Percentiles rank a stretch among this genome's conserved stretches.
phyloP scores from a whole-genome alignment of 30 jellyfish, hydroid and myxozoan species.

The Aurelia coerulea region DNA sequence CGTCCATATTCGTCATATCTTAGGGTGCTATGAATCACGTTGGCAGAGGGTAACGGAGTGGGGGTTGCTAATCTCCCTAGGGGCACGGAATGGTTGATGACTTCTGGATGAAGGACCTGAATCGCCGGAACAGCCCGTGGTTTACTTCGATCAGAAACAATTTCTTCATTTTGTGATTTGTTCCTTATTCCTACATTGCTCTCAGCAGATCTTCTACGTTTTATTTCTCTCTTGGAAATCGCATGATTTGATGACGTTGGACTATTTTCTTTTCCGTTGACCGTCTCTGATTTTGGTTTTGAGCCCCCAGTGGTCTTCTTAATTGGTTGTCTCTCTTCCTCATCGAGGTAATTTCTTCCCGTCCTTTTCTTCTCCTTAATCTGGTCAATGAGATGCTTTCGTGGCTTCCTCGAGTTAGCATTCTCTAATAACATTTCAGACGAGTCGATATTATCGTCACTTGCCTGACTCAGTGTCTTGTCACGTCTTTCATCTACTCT shows the following conservation, averaged over 20 bases:
- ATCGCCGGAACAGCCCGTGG: conserved; percentile 8
- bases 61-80: conserved; percentile 14
- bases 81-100: neutral
- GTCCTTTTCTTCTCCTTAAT: conserved; percentile 18
- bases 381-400: conserved; percentile 9
- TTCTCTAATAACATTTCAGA: conserved; percentile 39
- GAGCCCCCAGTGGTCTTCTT: no score
- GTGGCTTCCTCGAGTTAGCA: conserved; percentile 1
- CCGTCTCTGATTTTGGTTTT: no score
- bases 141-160: no score
- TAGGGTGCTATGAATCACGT: conserved; percentile 57
- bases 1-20: conserved; percentile 30
- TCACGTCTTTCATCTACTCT: no score
- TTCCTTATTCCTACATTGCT: no score
- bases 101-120: conserved; percentile 56
- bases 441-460: no score
- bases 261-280: no score
- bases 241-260: no score
- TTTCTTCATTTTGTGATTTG: no score
- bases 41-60: conserved; percentile 69
- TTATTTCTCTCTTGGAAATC: no score
- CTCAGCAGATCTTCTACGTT: no score
- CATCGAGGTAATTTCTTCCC: neutral
- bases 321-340: neutral
- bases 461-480: no score